Evolutionary conservation across 2,797 vertebrate genomes (phyloP), one percentile per base, ranked within the genome.

Genomic region (Jordanella pulchra): DNA sequence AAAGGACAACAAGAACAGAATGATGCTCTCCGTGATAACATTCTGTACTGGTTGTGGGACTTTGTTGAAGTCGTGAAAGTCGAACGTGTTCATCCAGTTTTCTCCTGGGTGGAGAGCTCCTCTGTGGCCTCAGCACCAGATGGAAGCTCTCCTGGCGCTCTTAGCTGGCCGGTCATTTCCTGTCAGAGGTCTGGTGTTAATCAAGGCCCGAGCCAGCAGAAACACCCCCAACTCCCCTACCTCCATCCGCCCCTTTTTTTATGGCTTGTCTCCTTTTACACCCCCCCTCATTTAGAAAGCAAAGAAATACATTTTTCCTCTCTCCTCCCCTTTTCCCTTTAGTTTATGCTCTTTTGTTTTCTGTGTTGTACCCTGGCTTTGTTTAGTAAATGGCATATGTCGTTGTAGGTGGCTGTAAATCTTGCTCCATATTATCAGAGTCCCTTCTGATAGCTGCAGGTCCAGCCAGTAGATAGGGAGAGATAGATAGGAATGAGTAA

Each of bases 171-270:
- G 94, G 94, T 94, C 94, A 94, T 94, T 95, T 95, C 94, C 94
- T 95, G 94, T 93, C 91, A 91, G 86, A 92, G 87, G 93, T 91
- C 94, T 95, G 94, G 92, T 94, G 93, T 95, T 95, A 93, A 94
- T 95, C 94, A 95, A 93, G 86, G 84, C 60, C 81, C 67, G 89
- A 93, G 93, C 89, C 90, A 92, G 75, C 65, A 70, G 90, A 86
- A 91, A 92, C 87, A 73, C 91, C 90, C 87, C 87, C 69, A 65
- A 67, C 85, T 80, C 81, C 81, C 73, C 84, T 73, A 69, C 86
- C 84, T 68, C 85, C 86, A 73, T 85, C 80, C 65, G 80, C 79
- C 81, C 58, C 65, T 55, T 35, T 80, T 60, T 82, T 84, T 81
- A 77, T 74, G 73, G 39, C 80, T 78, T 70, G 77, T 86, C 85